Base-by-base conservation (phyloP, 2,113 vertebrate genomes). In the Pelecanoides urinatrix region DNA sequence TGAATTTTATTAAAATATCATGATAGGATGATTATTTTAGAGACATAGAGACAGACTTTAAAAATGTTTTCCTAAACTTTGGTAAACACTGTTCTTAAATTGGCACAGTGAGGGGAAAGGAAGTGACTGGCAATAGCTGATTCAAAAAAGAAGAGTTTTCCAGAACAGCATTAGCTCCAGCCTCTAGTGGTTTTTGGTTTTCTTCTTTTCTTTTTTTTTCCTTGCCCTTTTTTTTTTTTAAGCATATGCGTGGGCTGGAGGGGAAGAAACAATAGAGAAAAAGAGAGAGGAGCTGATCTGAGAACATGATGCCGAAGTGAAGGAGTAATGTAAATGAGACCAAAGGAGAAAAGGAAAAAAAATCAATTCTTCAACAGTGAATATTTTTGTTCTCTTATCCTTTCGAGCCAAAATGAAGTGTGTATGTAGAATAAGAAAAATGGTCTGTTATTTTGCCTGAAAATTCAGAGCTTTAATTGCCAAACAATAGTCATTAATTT, bases 401-500 rank as follows among this genome's bases (percentile, higher is more conserved):
- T 81, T 65, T 72, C 1, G 6, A 89, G 68, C 52, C 3, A 4
- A 83, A 83, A 58, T 32, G 11, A 59, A 96, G 94, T 12, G 2
- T 81, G 77, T n/a, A 50, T 49, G 21, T 53, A 52, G 66, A 91
- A 42, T 65, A 91, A 93, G 70, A 94, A 90, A 61, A 96, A 84
- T 21, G 30, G 29, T 29, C 76, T 79, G 16, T 58, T 85, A 83
- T 77, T 94, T 85, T 91, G 82, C 53, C 49, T 77, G 61, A 92
- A 90, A 93, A 93, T 67, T 66, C 68, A 90, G 73, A 93, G 85
- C 82, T 90, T 86, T 94, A 96, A 86, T 95, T 96, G 55, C 67
- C 82, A 88, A 90, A 95, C 90, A 94, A 93, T 81, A 92, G 90
- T 72, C 91, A 92, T 91, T 93, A 88, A 21, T 90, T 87, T 89